Base-by-base conservation (phyloP, 2,797 vertebrate genomes). In the Nannoperca australis region DNA sequence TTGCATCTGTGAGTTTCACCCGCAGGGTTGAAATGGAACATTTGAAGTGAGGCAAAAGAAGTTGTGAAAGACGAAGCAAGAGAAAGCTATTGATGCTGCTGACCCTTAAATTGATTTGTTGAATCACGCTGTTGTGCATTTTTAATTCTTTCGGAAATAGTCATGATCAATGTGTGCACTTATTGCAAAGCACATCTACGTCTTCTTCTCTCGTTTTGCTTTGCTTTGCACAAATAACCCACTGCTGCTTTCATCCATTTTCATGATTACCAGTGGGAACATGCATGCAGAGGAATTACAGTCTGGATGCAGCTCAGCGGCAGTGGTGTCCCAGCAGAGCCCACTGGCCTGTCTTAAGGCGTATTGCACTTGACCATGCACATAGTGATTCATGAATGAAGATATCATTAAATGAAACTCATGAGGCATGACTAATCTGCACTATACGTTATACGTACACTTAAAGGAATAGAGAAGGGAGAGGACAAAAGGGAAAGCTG, bases 101-200 rank as follows among this genome's bases (percentile, higher is more conserved):
- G 53, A 67, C 20, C 74, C 60, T 75, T 65, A 34, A 66, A 85
- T 72, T 55, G 62, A 84, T 73, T 42, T 13, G 51, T 17, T 73
- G 24, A 84, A 65, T 76, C 67, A 50, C 4, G 17, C 49, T 58
- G 56, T 81, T 83, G 83, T 85, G 77, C 54, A 72, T 76, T 84
- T 90, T 83, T 87, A 86, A 89, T 92, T 84, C 82, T 86, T 84
- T 78, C 72, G 70, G 65, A 85, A 83, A 87, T 81, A 73, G 30
- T 27, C 45, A 61, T 63, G 78, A 87, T 85, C 79, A 78, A 60
- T 78, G 81, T 30, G 12, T 66, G 58, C 30, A 1, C 67, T 85
- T 79, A 90, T 73, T 83, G 82, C 74, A 79, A 84, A 84, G 78
- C 69, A 60, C 62, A 63, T 70, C 79, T 54, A 27, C 60, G 7